Base-by-base conservation (phyloP, 2,797 vertebrate genomes). In the Siniperca undulata region DNA sequence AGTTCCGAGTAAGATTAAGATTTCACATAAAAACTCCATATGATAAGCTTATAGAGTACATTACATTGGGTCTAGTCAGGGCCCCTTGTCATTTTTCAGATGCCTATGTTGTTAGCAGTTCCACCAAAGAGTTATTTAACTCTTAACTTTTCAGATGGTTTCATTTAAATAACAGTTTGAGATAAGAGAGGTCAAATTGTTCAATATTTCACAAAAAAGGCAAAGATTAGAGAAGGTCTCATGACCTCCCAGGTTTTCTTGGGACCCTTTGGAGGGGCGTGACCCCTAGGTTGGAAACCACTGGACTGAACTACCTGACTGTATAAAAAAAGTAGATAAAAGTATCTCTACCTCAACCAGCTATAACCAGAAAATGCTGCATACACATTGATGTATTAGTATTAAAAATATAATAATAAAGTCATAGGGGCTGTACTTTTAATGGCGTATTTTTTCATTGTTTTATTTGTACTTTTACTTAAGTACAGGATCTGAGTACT, bases 41-140 rank as follows among this genome's bases (percentile, higher is more conserved):
- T 44, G n/a, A 42, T 66, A 67, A 52, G 7, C 50, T 22, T 52
- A 22, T 14, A 27, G 24, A 60, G 17, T 4, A 59, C 19, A 1
- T 8, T 2, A 13, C 27, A 50, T 61, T 36, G 17, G 40, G 27
- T 27, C 22, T 24, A 14, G 11, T 19, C 17, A 7, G 17, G 69
- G 40, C 24, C 20, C 27, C 42, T 34, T 64, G 72, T 56, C 73
- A 62, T 70, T 20, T 53, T 40, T 55, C 20, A 61, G n/a, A 30
- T 52, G 30, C 27, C 34, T 50, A 22, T 4, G 50, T 52, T 52
- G 3, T 40, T 3, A 19, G 14, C 68, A 60, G 8, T 48, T 52
- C 42, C 14, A 34, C 9, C 27, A 62, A 36, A 34, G 27, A 67
- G 14, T 30, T 5, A 58, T 36, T 58, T 73, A 19, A 19, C 7